Conservation (phyloP, 2,888 invertebrate species). For the Camponotus fellah region DNA sequence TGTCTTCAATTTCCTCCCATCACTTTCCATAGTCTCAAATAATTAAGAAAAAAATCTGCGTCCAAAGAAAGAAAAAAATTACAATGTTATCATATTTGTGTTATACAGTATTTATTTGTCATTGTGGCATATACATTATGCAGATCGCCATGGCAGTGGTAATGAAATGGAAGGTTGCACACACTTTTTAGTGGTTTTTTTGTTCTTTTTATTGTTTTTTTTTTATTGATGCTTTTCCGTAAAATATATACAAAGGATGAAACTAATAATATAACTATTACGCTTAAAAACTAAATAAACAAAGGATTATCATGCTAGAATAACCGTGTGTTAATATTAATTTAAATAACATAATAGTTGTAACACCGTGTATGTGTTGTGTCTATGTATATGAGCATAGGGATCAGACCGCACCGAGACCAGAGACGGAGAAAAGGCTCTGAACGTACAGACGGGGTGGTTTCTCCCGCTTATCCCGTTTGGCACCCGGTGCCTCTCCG, state of each 20-base stretch:
- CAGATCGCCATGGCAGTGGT: conserved; percentile 42
- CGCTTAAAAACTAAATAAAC: conserved; percentile 85
- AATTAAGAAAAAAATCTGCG: background rate
- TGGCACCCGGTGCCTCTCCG: conserved; percentile 43
- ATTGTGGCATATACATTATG: conserved; percentile 42
- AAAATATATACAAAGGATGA: conserved; percentile 84
- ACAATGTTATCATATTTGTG: conserved; percentile 13
- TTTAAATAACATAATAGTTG: conserved; percentile 84
- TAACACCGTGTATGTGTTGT: conserved; percentile 54
- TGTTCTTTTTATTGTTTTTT: conserved; percentile 48
- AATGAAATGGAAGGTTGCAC: conserved; percentile 40
- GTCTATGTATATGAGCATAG: conserved; percentile 47
- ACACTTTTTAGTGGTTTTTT: conserved; percentile 34
- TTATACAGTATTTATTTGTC: conserved; percentile 47
- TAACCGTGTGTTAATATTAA: conserved; percentile 84
- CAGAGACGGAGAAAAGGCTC: background rate
- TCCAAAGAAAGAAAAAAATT: conserved; percentile 41
- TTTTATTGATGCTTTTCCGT: conserved; percentile 85
- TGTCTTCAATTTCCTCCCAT: background rate
- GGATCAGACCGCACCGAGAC: conserved; percentile 17
- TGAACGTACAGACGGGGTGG: background rate
- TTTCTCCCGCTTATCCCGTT: background rate
- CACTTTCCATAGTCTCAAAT: background rate
- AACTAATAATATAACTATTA: conserved; percentile 84
- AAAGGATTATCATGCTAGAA: conserved; percentile 83